Percentiles rank a stretch among this genome's conserved stretches.
phyloP scores from a whole-genome alignment of 2,888 invertebrate species.

The Megamerina dolium region DNA sequence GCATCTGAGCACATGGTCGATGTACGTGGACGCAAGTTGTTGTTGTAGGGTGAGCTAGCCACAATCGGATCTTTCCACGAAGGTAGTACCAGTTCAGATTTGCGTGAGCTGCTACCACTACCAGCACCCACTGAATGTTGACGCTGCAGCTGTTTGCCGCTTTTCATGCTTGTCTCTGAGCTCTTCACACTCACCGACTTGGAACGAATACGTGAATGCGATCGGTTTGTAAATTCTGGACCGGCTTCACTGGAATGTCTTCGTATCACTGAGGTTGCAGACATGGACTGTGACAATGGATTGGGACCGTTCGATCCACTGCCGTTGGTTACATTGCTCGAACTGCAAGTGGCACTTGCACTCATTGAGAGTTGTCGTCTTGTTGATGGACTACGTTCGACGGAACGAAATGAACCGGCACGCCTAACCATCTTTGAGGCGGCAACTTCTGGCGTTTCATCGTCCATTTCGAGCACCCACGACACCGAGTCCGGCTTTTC shows the following conservation, averaged over 20 bases:
- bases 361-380: constrained; percentile 47
- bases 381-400: constrained; percentile 41
- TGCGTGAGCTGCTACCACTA: constrained; percentile 21
- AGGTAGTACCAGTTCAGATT: constrained; percentile 15
- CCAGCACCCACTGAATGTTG: constrained; percentile 26
- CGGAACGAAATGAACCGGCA: constrained; percentile 58
- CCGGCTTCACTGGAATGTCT: constrained; percentile 40
- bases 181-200: constrained; percentile 48
- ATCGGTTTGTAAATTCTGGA: constrained; percentile 30
- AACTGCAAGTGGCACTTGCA: constrained; percentile 18
- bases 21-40: constrained; percentile 27
- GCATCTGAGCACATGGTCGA: constrained; percentile 27
- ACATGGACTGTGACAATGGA: constrained; percentile 51
- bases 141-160: constrained; percentile 8
- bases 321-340: constrained; percentile 3
- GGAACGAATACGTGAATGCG: constrained; percentile 48
- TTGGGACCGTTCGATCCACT: constrained; percentile 30
- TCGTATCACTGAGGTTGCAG: constrained; percentile 51
- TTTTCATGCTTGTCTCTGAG: constrained; percentile 17
- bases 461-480: constrained; percentile 75
- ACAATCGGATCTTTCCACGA: constrained; percentile 28
- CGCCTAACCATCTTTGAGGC: constrained; percentile 65
- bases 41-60: constrained; percentile 29
- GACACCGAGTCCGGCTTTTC: constrained; percentile 82
- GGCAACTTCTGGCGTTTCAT: constrained; percentile 65